These are phyloP conservation scores for Chiloscyllium punctatum DNA, from an alignment of 2,797 vertebrate genomes.

Conservation along the genomic window DNA sequence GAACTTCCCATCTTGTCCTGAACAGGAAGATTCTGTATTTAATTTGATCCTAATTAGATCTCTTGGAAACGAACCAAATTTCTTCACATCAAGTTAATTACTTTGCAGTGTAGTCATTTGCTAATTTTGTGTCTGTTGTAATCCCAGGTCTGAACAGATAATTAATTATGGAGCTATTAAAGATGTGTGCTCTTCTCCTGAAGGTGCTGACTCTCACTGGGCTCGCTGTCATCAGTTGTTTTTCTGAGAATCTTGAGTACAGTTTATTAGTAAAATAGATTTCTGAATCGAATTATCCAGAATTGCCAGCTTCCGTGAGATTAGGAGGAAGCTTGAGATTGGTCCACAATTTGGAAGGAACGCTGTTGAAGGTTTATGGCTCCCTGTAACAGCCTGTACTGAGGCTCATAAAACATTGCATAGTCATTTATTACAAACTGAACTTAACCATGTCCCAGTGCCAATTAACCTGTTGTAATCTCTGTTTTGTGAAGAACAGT, in stretches of 20 bases:
- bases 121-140: neutral
- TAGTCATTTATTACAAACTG: neutral
- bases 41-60: neutral
- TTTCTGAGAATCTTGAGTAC: neutral
- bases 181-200: neutral
- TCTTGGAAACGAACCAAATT: neutral
- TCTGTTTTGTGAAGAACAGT: neutral
- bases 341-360: neutral
- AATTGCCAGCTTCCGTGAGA: neutral
- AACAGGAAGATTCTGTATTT: neutral
- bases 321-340: neutral
- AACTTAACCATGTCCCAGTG: too few species aligned
- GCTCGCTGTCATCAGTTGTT: neutral
- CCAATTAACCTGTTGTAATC: neutral
- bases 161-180: neutral
- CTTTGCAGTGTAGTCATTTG: neutral
- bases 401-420: neutral
- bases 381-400: neutral
- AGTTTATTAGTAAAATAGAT: neutral
- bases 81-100: neutral
- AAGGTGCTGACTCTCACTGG: neutral
- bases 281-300: neutral
- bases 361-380: neutral
- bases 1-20: neutral
- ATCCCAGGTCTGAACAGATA: neutral